phyloP scores from a whole-genome alignment of 1,140 invertebrate species.

The Branchinecta lindahli region DNA sequence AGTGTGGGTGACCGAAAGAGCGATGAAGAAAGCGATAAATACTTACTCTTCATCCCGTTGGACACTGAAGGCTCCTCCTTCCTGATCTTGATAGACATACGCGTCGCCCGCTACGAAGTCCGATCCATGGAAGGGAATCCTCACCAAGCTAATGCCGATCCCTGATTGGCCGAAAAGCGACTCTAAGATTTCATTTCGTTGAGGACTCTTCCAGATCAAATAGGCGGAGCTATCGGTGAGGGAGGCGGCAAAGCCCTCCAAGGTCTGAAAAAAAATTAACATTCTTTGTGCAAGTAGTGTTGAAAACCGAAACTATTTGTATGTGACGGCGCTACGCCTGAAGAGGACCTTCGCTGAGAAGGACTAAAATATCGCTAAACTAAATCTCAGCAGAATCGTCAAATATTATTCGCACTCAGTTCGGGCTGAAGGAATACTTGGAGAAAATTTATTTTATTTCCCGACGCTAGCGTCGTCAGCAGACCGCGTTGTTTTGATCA shows the following conservation, averaged over 20 bases:
- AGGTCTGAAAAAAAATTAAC: not conserved
- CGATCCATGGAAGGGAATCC: conserved; percentile 10
- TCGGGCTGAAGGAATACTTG: too few species aligned
- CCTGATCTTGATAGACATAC: not conserved
- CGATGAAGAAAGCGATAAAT: not conserved
- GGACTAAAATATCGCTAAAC: too few species aligned
- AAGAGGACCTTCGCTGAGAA: too few species aligned
- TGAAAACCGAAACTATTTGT: too few species aligned
- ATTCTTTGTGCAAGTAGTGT: too few species aligned
- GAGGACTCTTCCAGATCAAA: conserved; percentile 10
- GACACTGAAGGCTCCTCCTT: not conserved
- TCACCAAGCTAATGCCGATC: not conserved
- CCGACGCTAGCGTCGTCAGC: too few species aligned
- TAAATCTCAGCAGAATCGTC: too few species aligned
- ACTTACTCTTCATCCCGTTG: conserved; percentile 7
- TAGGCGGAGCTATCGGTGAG: conserved; percentile 10
- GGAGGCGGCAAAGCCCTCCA: conserved; percentile 3
- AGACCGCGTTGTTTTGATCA: too few species aligned
- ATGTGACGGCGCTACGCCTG: too few species aligned
- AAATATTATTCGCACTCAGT: too few species aligned
- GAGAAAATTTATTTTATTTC: too few species aligned
- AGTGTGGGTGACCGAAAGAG: too few species aligned
- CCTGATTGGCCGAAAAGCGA: conserved; percentile 8
- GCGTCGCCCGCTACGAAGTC: conserved; percentile 7
- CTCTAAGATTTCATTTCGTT: not conserved